Base-by-base conservation (phyloP, 2,888 invertebrate species). In the Acanthopleura granulata region DNA sequence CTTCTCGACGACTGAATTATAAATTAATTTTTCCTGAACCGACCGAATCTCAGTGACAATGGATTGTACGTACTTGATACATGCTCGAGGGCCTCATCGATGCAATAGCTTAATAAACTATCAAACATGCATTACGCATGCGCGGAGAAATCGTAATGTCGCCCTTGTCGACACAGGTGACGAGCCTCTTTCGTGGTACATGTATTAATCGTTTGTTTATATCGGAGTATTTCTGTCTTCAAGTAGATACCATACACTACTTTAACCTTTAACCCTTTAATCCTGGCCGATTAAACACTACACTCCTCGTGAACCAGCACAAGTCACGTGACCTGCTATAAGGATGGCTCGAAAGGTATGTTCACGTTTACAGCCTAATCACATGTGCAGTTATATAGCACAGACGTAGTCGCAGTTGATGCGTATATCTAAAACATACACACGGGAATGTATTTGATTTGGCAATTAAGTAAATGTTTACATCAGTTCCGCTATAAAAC, bases 101-200 rank as follows among this genome's bases (percentile, higher is more conserved):
- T 6, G 22, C 12, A 57, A 57, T 57, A 57, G 57, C 57, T 57
- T 57, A 57, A 66, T 27, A 66, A 66, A 66, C 66, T 27, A 16
- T 66, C 66, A 66, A 66, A 66, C 29, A 6, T 22, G 22, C 27
- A 66, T 66, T 66, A 66, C 66, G 66, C 66, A 66, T 66, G 66
- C 66, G 66, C 22, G 57, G 3, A 57, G n/a, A 57, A 22, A 18
- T 57, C n/a, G 22, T 57, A 18, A n/a, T 57, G 18, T 57, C 57
- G 22, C 57, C 57, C 1, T 18, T n/a, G n/a, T 18, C 18, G 57
- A 57, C 22, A 22, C 57, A 57, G 57, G 22, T 22, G 18, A 22
- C 3, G 40, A 40, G 40, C 40, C 40, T 40, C 40, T 40, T 40
- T 40, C 40, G 9, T 40, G 9, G 40, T 40, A 40, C 40, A 40